Conservation (phyloP, 2,888 invertebrate species). For the Furcula furcula region DNA sequence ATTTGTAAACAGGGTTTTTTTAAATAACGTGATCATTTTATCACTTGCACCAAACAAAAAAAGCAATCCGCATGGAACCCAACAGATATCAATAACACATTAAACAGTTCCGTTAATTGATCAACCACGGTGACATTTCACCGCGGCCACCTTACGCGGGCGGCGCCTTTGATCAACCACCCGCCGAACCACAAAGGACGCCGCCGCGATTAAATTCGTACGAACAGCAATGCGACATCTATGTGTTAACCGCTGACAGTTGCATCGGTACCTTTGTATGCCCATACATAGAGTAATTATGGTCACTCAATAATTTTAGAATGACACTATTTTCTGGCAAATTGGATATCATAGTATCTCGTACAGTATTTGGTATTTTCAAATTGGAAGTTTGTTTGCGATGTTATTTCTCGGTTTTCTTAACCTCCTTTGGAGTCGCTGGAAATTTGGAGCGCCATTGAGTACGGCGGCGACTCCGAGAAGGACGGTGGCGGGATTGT, state of each 20-base stretch:
- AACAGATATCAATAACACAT: slow-evolving; percentile 67
- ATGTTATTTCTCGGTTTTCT: too few relatives aligned
- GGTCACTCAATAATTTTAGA: slow-evolving; percentile 25
- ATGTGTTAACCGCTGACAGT: slow-evolving; percentile 49
- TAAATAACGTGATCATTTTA: slow-evolving; percentile 9
- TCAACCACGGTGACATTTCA: slow-evolving; percentile 78
- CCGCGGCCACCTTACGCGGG: slow-evolving; percentile 59
- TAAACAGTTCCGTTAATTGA: slow-evolving; percentile 70
- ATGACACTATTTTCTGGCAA: slow-evolving; percentile 10
- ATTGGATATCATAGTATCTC: neutral
- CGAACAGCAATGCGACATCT: slow-evolving; percentile 75
- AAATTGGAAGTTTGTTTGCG: too few relatives aligned
- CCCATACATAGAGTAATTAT: slow-evolving; percentile 29
- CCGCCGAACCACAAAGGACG: slow-evolving; percentile 63
- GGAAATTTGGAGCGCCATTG: too few relatives aligned
- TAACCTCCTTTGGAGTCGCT: too few relatives aligned
- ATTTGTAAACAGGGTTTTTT: neutral
- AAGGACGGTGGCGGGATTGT: too few relatives aligned
- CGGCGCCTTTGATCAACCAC: slow-evolving; percentile 62
- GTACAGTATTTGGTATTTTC: neutral
- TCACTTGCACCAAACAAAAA: slow-evolving; percentile 29
- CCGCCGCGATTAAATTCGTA: slow-evolving; percentile 77
- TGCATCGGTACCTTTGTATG: slow-evolving; percentile 31
- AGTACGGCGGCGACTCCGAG: too few relatives aligned
- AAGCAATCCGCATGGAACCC: neutral